Base-by-base conservation (phyloP, 2,888 invertebrate genomes). In the Phengaris arion region DNA sequence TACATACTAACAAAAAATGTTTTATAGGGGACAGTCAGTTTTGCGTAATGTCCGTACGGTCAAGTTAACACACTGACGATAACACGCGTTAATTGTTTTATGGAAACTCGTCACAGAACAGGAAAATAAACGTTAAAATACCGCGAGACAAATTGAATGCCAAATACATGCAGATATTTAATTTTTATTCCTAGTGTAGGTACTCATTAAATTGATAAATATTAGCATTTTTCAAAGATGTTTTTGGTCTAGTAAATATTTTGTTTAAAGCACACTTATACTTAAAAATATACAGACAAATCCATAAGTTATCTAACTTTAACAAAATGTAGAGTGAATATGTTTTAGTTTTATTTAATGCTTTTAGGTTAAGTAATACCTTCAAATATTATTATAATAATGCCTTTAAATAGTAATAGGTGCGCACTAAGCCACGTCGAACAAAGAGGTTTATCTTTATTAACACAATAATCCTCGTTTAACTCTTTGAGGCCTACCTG, bases 51-150 rank as follows among this genome's bases (percentile, higher is more conserved):
- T 48, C 51, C 15, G 52, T 13, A 72, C 35, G 51, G 54, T 54
- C 13, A 15, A 70, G 70, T 54, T 72, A 72, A 54, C 72, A 72
- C 13, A 13, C 10, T 13, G 72, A 70, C 15, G 75, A 55, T 75
- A 75, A 75, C 70, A 70, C 51, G 75, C 46, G 75, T 70, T 75
- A 75, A 75, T 75, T 70, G 57, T 75, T 75, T 72, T 72, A 72
- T 72, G 72, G 72, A 72, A 54, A 72, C 72, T 52, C 72, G 54
- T 13, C 35, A 72, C 48, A 35, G 35, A 70, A 54, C 72, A 72
- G 72, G 72, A 72, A 72, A 77, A 79, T 79, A 77, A 81, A 82
- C 83, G 83, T 84, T 83, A 80, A 81, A 81, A 72, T 51, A 22
- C 68, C 45, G 48, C 55, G 15, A 55, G 46, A 70, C 68, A 74